Conservation (phyloP, 2,113 vertebrate genomes). For the Chunga burmeisteri region DNA sequence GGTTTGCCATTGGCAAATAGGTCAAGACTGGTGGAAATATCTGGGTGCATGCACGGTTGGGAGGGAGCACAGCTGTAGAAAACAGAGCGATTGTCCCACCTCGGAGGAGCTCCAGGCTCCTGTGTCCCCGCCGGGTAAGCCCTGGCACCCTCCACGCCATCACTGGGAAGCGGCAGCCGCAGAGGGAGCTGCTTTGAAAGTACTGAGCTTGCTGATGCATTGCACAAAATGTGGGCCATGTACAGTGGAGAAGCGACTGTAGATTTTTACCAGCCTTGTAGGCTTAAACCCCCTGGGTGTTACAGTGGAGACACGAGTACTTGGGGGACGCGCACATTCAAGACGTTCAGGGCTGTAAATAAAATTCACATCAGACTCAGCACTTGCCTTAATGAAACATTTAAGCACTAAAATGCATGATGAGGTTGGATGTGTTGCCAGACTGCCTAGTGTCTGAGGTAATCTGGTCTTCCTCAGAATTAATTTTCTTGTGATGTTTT, state of each 20-base stretch:
- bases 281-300: neutral
- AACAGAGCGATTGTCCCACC: neutral
- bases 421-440: conserved; percentile 48
- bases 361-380: conserved; percentile 49
- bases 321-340: neutral
- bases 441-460: conserved; percentile 14
- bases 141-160: neutral
- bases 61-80: neutral
- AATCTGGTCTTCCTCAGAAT: conserved; percentile 7
- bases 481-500: neutral
- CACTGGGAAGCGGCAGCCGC: neutral
- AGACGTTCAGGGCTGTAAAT: conserved; percentile 49
- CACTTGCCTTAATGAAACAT: conserved; percentile 53
- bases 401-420: conserved; percentile 42
- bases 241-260: neutral
- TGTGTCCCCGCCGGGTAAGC: neutral
- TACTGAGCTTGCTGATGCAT: neutral
- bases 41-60: rapidly evolving
- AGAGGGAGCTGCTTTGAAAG: neutral
- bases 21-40: neutral
- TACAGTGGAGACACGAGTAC: neutral
- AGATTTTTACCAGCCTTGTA: neutral
- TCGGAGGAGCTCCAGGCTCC: neutral
- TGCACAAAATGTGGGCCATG: neutral
- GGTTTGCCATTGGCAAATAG: neutral